Evolutionary conservation across 1,140 invertebrate species (phyloP), one percentile per base, ranked within the genome.

Genomic region (Dendrolimus punctatus): DNA sequence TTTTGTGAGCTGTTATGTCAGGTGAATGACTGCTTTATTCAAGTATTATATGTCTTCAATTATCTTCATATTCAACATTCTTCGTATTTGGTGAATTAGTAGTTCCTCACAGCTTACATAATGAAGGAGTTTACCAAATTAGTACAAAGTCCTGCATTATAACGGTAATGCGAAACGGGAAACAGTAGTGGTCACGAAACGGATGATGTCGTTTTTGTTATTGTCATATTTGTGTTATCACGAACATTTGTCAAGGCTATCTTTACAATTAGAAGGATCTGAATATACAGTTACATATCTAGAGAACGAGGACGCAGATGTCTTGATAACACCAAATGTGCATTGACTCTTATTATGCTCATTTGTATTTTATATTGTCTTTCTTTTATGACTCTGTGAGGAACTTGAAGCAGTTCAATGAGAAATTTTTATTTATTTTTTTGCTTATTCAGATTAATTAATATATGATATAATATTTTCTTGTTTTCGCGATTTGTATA

Each of bases 151-250:
- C 58, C 68, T 66, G 64, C 62, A 57, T 64, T 62, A 59, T 61
- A 64, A 60, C 60, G 60, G 55, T 62, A 64, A 58, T 62, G 48
- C 58, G 51, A 66, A 68, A 60, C 64, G 68, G 62, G 66, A 72
- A 64, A 66, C 61, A 52, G 39, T 44, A 39, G 48, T 58, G 60
- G 60, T 66, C 64, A 72, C 62, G 65, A 52, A 65, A 66, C 66
- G 64, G 64, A 69, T 60, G 62, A 57, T 64, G 66, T 7, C 55
- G 58, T 69, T 69, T 65, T 67, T 63, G 54, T 64, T 51, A 57
- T 57, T 61, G 51, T 57, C 39, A 55, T 65, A 61, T 69, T 59
- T 53, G 51, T 52, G 36, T 51, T 63, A 68, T 64, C 55, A 60
- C 41, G 55, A 59, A 41, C 46, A 58, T 55, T 42, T 46, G 51